Conservation (phyloP, 1,140 invertebrate genomes). For the Nasonia longicornis region DNA sequence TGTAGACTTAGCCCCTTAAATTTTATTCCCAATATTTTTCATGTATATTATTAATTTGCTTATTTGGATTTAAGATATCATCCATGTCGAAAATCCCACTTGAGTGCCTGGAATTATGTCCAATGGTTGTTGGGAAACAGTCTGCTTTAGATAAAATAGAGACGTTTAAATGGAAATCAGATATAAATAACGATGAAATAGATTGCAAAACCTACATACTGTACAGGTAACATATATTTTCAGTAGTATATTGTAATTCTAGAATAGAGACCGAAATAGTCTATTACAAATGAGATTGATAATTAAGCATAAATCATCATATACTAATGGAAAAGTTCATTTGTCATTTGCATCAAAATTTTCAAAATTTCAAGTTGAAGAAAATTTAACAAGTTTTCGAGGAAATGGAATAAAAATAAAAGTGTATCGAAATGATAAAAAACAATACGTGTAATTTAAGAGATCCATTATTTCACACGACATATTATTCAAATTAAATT, state of each 20-base stretch:
- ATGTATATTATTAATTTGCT: background rate
- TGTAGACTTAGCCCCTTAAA: no score
- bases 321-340: no score
- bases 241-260: conserved; percentile 17
- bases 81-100: background rate
- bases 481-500: no score
- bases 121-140: background rate
- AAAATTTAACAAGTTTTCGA: no score
- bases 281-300: background rate
- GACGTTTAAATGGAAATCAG: conserved; percentile 6
- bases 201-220: conserved; percentile 74
- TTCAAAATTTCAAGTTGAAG: no score
- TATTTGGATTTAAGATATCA: background rate
- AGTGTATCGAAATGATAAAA: no score
- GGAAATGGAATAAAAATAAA: no score
- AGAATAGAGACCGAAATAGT: background rate
- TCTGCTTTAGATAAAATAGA: background rate
- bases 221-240: conserved; percentile 69
- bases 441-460: no score
- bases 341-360: no score
- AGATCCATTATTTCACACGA: no score
- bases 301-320: background rate
- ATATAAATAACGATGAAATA: conserved; percentile 49
- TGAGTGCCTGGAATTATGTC: background rate
- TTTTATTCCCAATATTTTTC: no score